Base-by-base conservation (phyloP, 2,888 invertebrate species). In the Fragum fragum region DNA sequence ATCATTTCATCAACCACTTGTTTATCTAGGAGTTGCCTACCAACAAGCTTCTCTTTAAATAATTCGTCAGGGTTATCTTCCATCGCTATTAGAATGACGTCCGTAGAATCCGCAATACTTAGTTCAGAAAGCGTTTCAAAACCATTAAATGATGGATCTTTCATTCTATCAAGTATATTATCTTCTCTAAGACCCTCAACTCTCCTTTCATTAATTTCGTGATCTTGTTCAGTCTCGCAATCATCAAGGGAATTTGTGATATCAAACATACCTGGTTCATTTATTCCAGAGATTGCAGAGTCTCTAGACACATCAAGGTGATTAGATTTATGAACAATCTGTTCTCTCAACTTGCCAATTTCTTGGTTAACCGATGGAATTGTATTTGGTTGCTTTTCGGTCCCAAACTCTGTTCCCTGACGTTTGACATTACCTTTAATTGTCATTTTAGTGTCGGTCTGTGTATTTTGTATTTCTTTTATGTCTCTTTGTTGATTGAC, bases 1-100 rank as follows among this genome's bases (percentile, higher is more conserved):
- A 66, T 66, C 66, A 66, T 66, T 7, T 66, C 66, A 26, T 66
- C 66, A 21, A 66, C 66, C 7, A 66, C 36, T 36, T 66, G 66
- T 42, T 66, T 66, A 23, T 36, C 66, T 0, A 66, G 39, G 9
- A 42, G 21, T 42, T 42, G 21, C 23, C 66, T 39, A 14, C 42
- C 66, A 1, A 66, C 29, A 1, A 66, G 42, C 9, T 66, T 66
- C 29, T 66, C 66, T 42, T 66, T 66, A 11, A 66, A 42, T 6
- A 66, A 23, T 66, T 66, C 66, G n/a, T 66, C 66, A 23, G 32
- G 66, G 18, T 39, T 66, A 14, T 66, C 66, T 18, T 66, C 66
- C 36, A 66, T 11, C 6, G 66, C 21, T 11, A 66, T 21, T 9
- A 66, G 66, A 66, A 66, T 42, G 29, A 42, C 66, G 42, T 66